Evolutionary conservation across 2,797 vertebrate genomes (phyloP).

Genomic region (Pampus argenteus): DNA sequence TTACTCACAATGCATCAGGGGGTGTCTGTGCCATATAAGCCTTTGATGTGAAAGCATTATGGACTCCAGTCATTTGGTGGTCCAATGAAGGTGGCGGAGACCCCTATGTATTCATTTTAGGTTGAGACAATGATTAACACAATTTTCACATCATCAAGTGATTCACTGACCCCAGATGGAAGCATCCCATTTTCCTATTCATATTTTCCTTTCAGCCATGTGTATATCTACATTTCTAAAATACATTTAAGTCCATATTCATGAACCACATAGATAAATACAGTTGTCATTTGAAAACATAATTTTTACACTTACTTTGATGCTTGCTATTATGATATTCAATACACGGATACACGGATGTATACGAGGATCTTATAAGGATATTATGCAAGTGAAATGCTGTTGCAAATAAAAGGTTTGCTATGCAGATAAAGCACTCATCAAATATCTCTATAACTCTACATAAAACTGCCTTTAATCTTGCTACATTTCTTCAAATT

Average conservation of each 20-base stretch:
- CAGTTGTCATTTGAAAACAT: not conserved
- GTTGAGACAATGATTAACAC: not conserved
- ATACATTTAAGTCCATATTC: not conserved
- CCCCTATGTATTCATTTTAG: not conserved
- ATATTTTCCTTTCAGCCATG: not conserved
- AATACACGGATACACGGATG: no score
- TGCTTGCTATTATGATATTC: not conserved
- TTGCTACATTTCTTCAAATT: slow-evolving; percentile 12
- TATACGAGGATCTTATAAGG: not conserved
- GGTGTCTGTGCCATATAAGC: slow-evolving; percentile 61
- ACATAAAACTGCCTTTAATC: not conserved
- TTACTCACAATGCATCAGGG: slow-evolving; percentile 75
- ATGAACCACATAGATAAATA: not conserved
- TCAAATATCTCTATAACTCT: not conserved
- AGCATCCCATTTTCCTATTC: not conserved
- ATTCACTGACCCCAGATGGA: not conserved
- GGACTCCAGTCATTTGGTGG: slow-evolving; percentile 26
- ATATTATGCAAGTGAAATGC: not conserved
- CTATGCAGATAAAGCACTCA: not conserved
- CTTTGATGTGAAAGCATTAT: slow-evolving; percentile 80
- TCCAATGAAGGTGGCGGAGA: not conserved
- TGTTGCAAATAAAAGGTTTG: not conserved
- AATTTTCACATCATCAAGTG: not conserved
- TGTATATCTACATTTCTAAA: not conserved
- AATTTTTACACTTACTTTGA: not conserved